Conservation (phyloP, 2,113 vertebrate genomes). For the Phrynosoma blainvillii region DNA sequence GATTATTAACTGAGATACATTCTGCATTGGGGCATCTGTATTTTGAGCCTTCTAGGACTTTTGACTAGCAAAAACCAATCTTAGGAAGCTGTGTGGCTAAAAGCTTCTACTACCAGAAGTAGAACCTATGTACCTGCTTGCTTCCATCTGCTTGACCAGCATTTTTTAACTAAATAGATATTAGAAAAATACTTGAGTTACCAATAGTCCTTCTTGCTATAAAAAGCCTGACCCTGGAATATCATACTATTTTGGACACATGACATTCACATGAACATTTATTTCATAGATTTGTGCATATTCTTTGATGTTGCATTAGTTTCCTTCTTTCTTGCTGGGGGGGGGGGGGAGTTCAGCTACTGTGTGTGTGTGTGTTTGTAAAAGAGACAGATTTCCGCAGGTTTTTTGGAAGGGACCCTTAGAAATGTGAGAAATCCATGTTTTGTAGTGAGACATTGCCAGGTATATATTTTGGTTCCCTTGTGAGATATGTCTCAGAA, state of each 20-base stretch:
- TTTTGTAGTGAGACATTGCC: not conserved
- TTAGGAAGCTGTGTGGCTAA: not conserved
- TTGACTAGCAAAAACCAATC: not conserved
- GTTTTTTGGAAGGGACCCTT: not conserved
- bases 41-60: not conserved
- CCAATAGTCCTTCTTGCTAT: not conserved
- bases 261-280: not conserved
- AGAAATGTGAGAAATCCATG: fast-evolving
- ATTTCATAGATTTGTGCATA: not conserved
- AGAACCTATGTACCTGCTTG: not conserved
- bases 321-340: not conserved
- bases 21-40: not conserved
- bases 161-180: too few species aligned
- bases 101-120: not conserved
- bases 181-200: not conserved
- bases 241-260: not conserved
- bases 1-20: not conserved
- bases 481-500: conserved; percentile 23
- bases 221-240: not conserved
- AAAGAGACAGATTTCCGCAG: not conserved
- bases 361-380: not conserved
- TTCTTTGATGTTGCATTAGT: not conserved
- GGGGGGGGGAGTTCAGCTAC: not conserved
- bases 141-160: not conserved
- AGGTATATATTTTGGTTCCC: not conserved